A percentile compares a stretch with the other conserved stretches of the same genome.
Conservation (phyloP, 2,888 invertebrate species). For the Pristionchus arcanus region DNA sequence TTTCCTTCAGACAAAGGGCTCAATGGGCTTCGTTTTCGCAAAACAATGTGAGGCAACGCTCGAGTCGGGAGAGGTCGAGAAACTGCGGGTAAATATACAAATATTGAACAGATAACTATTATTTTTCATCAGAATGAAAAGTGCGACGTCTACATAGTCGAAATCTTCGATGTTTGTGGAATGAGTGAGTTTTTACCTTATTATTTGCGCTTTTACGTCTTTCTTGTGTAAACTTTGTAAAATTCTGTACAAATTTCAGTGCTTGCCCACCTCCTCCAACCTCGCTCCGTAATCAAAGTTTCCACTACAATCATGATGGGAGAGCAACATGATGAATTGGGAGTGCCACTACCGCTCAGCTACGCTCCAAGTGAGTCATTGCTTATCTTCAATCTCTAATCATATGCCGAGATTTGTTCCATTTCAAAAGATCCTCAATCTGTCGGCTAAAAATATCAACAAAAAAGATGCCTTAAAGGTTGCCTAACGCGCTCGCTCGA, state of each 20-base stretch:
- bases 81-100: not conserved
- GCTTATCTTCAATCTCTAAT: not conserved
- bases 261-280: constrained; percentile 18
- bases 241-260: too few species aligned
- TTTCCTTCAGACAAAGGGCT: too few species aligned
- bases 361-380: constrained; percentile 25
- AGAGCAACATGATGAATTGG: not conserved
- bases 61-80: not conserved
- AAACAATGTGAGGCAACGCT: constrained; percentile 19
- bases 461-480: not conserved
- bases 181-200: not conserved
- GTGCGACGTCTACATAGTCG: constrained; percentile 30
- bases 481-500: not conserved
- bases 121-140: constrained; percentile 6
- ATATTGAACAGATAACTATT: not conserved
- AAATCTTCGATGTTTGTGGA: not conserved
- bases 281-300: not conserved
- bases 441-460: not conserved
- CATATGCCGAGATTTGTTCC: too few species aligned
- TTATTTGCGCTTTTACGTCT: too few species aligned
- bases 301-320: not conserved
- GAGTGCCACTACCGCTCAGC: not conserved
- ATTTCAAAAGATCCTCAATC: too few species aligned
- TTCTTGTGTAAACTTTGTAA: too few species aligned
- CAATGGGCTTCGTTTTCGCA: not conserved